A percentile compares a stretch with the other conserved stretches of the same genome.
phyloP scores from a whole-genome alignment of 2,888 invertebrate species.

The Drosophila heteroneura region DNA sequence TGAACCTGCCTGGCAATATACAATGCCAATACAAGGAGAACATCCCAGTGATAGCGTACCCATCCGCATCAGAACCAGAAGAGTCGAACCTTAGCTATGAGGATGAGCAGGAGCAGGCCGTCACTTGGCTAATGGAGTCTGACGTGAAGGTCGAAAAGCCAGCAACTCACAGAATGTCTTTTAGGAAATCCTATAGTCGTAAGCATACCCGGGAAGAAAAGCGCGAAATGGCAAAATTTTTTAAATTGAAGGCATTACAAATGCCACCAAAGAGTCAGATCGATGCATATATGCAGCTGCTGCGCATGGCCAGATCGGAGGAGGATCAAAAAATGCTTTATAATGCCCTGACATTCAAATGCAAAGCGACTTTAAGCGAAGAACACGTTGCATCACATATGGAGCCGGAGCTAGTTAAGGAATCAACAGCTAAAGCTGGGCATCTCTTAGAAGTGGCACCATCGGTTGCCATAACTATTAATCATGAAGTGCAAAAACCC shows the following conservation, averaged over 20 bases:
- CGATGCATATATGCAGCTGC: background rate
- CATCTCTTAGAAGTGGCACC: background rate
- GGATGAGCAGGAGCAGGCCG: background rate
- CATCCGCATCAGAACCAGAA: background rate
- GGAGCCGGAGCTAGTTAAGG: background rate
- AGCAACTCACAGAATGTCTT: background rate
- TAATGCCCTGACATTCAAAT: background rate
- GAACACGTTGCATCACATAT: background rate
- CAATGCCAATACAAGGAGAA: background rate
- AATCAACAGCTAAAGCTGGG: background rate
- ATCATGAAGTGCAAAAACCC: background rate
- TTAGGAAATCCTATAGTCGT: background rate
- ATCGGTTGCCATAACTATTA: background rate
- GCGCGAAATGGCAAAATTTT: fast-evolving
- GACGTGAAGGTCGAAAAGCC: background rate
- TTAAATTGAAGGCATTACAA: background rate
- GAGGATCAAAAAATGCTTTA: background rate
- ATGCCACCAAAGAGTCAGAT: background rate
- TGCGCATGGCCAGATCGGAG: background rate
- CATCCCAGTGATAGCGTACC: background rate
- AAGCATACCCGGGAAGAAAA: no score
- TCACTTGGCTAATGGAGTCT: background rate
- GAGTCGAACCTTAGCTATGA: background rate
- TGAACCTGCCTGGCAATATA: background rate
- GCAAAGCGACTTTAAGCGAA: background rate